Base-by-base conservation (phyloP, 2,888 invertebrate species). In the Cataglyphis albicans region DNA sequence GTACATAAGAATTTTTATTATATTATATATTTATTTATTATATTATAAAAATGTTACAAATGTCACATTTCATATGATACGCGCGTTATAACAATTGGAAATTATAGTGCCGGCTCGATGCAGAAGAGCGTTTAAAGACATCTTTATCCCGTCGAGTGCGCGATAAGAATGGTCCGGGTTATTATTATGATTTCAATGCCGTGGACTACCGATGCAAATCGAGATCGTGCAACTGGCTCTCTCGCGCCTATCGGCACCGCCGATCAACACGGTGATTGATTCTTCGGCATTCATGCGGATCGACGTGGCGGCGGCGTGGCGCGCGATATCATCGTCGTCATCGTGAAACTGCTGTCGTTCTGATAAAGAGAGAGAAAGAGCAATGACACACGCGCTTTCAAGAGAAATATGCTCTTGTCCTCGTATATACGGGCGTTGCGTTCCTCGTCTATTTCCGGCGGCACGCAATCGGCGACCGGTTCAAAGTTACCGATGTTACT, bases 121-220 rank as follows among this genome's bases (percentile, higher is more conserved):
- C 55, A 41, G 38, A 70, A 25, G 65, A 67, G 48, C 57, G 78
- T 38, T 32, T 75, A 82, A 76, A 76, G 85, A 88, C 82, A 81
- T 87, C 81, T 83, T 84, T 87, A 87, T 84, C 59, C 61, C 74
- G 73, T 81, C 57, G 64, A 41, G 35, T 55, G 76, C 73, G 73
- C 67, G 65, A 86, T 85, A 88, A 90, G 89, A 88, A 89, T 75
- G 87, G 86, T 84, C 81, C 84, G 84, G 83, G 83, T 84, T 89
- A 89, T 91, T 89, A 91, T 91, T 91, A 91, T 87, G 88, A 91
- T 90, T 91, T 91, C 88, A 91, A 91, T 91, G 88, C 85, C 84
- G 84, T 68, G 87, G 89, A 81, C 87, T 67, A 67, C 81, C 86
- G 88, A 87, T 89, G 88, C 81, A 85, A 90, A 91, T 88, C 88